phyloP scores from a whole-genome alignment of 2,113 vertebrate species.

The Casuarius casuarius region DNA sequence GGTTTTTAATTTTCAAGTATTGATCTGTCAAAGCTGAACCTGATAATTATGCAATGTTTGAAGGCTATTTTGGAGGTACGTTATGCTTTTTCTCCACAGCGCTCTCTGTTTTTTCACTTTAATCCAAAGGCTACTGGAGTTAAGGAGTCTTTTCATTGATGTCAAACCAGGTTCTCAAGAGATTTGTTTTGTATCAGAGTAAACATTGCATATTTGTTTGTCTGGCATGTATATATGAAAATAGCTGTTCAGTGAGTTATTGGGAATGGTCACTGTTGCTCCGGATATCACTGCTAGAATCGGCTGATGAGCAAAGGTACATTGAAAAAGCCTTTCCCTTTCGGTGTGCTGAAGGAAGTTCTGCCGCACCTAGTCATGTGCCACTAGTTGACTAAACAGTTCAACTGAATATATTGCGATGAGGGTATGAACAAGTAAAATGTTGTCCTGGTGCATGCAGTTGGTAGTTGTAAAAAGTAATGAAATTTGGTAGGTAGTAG shows the following conservation, averaged over 20 bases:
- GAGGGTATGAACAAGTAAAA: neutral
- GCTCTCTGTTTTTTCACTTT: neutral
- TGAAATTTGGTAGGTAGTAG: neutral
- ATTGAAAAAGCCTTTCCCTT: neutral
- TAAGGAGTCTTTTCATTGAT: neutral
- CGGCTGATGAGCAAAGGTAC: neutral
- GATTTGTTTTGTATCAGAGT: neutral
- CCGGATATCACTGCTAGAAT: neutral
- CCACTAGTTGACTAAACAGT: neutral
- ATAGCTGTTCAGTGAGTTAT: neutral
- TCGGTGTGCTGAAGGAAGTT: neutral
- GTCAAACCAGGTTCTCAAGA: neutral
- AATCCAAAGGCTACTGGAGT: neutral
- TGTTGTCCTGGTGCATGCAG: neutral
- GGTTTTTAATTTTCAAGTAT: neutral
- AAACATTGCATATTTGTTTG: neutral
- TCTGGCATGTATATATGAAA: accelerated
- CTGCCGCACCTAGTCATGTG: neutral
- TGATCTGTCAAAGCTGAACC: neutral
- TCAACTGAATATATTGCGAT: neutral
- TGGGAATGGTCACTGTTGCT: neutral
- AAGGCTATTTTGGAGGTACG: neutral
- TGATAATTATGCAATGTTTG: neutral
- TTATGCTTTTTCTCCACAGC: neutral
- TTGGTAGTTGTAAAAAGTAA: neutral